Conservation (phyloP, 2,113 vertebrate genomes). For the Sapayoa aenigma region DNA sequence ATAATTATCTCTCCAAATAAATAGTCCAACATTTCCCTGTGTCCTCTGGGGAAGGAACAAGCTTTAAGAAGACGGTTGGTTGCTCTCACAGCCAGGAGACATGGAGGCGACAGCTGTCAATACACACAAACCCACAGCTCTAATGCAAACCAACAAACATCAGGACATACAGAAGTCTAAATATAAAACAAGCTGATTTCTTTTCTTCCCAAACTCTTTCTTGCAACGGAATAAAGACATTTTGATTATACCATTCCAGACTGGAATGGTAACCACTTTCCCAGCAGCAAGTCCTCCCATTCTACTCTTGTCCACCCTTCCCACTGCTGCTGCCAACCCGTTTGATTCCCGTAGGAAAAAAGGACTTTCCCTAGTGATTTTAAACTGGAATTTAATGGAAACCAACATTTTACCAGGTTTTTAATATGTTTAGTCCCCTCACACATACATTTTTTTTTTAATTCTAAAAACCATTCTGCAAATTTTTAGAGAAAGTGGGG, state of each 20-base stretch:
- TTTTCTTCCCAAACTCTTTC: not conserved
- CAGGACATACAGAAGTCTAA: not conserved
- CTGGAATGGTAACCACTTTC: not conserved
- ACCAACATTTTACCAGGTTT: not conserved
- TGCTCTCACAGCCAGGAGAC: not conserved
- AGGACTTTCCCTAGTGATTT: not conserved
- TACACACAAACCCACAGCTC: not conserved
- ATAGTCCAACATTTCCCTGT: not conserved
- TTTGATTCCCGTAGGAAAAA: not conserved
- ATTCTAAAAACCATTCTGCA: not conserved
- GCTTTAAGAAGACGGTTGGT: not conserved
- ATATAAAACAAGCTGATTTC: not conserved
- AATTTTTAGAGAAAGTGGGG: not conserved
- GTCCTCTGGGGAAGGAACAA: not conserved
- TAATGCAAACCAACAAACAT: not conserved
- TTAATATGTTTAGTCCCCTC: not conserved
- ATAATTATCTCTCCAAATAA: conserved; percentile 12
- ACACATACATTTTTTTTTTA: not conserved
- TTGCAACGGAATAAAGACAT: not conserved
- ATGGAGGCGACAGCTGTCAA: not conserved
- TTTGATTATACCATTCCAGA: not conserved
- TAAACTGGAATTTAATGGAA: not conserved
- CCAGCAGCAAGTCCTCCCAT: not conserved
- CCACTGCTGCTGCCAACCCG: not conserved
- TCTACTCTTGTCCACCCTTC: not conserved